Percentiles rank a stretch among this genome's conserved stretches.
phyloP scores from a whole-genome alignment of 2,888 invertebrate genomes.

The Cordilura impudica region DNA sequence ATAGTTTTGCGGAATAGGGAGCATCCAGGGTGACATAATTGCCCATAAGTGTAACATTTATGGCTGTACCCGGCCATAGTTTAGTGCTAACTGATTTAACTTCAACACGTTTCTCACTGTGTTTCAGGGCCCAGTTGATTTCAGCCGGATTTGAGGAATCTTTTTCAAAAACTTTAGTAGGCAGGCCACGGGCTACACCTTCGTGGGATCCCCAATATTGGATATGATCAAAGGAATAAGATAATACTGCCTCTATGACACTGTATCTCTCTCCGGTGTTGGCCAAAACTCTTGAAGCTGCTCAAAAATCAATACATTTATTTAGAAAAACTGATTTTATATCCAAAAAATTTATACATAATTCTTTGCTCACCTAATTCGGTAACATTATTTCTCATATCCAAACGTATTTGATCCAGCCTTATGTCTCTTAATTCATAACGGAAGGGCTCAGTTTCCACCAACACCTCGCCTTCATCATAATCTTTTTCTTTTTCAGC shows the following conservation, averaged over 20 bases:
- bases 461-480: conserved; percentile 86
- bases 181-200: conserved; percentile 78
- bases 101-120: conserved; percentile 80
- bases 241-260: conserved; percentile 85
- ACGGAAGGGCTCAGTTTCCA: conserved; percentile 87
- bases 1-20: conserved; percentile 85
- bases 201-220: conserved; percentile 89
- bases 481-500: conserved; percentile 80
- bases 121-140: conserved; percentile 85
- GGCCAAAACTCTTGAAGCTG: conserved; percentile 76
- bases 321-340: not conserved
- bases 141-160: conserved; percentile 76
- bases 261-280: conserved; percentile 81
- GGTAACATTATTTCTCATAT: conserved; percentile 79
- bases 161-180: conserved; percentile 75
- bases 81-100: conserved; percentile 80
- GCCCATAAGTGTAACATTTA: conserved; percentile 88
- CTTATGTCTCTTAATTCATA: conserved; percentile 87
- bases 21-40: conserved; percentile 86
- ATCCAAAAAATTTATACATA: conserved; percentile 52
- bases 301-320: not conserved
- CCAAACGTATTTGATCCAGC: conserved; percentile 80
- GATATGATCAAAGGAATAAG: conserved; percentile 84
- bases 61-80: conserved; percentile 87
- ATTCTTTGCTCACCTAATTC: conserved; percentile 79